Base-by-base conservation (phyloP, 2,797 vertebrate species). In the Pampus argenteus region DNA sequence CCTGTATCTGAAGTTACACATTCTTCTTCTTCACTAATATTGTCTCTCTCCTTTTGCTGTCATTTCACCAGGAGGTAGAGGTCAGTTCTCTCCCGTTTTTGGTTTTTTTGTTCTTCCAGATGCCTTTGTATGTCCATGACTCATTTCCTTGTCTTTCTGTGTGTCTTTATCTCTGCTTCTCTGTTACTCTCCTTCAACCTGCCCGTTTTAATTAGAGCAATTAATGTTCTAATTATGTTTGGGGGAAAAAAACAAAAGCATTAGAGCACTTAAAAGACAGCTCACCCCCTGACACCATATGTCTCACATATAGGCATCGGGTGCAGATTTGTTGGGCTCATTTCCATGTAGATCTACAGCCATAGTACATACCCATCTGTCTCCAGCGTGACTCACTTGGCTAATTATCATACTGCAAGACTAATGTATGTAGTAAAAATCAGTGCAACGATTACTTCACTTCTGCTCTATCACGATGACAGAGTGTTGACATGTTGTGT, bases 31-130 rank as follows among this genome's bases (percentile, higher is more conserved):
- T 73, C 57, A 85, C 91, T 95, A 91, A 94, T 81, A 51, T 44
- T 51, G 28, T 90, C 81, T 90, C 76, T 88, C 75, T 86, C 78
- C 64, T 71, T 81, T 68, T 71, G 87, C 90, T 88, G 84, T 87
- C 89, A 79, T 92, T 89, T 86, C 87, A 77, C 74, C 95, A 97
- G 96, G 96, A 97, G 91, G 96, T 97, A 65, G 96, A 97, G 95
- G 96, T 97, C 91, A 97, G 96, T 97, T 90, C 71, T 86, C 76
- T 76, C 54, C 64, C 42, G 48, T 73, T 88, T 83, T 79, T 82
- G 29, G 71, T 83, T 70, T 73, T 88, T 83, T 79, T 82, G 29
- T 73, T 83, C 71, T 55, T 77, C 38, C 28, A 29, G 65, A 64
- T 69, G 66, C 67, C 74, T 88, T 89, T 87, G 65, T 85, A 44